Evolutionary conservation across 2,113 vertebrate genomes (phyloP), one percentile per base, ranked within the genome.

Genomic region (Turnix velox): DNA sequence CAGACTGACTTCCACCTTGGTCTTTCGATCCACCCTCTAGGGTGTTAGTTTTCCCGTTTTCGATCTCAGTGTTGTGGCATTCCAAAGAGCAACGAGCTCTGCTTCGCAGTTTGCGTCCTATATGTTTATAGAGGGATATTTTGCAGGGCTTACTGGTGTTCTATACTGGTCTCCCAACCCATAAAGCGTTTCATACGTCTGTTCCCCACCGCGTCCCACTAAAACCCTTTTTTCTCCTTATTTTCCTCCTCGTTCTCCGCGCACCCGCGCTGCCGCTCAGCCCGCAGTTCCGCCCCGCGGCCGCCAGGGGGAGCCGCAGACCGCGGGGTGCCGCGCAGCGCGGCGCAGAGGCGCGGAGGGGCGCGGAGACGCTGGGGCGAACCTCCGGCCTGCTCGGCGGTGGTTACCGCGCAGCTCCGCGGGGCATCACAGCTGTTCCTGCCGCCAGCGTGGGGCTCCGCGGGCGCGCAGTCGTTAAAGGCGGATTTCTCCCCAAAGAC

Each of bases 241-340:
- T 51, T 61, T 51, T 66, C 69, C 6, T 3, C 57, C 27, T 35
- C 3, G 31, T 35, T n/a, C 14, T 31, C 2, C 58, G 24, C 87
- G 33, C 49, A 8, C 13, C 31, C 19, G 39, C 35, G 28, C 16
- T 7, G 8, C 39, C 27, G 22, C 17, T n/a, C 12, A 2, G 27
- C 4, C 72, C 84, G 97, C 86, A 18, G 62, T 51, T 17, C 59
- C 9, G 1, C 1, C 0, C 0, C 14, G 9, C 3, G 12, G 23
- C 96, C 97, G 88, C 97, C 40, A 93, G 97, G 96, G 96, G 97
- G 97, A 69, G 95, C 93, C 96, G 94, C 95, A 98, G 97, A 95
- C 97, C 52, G 96, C 71, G 93, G 94, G 77, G 85, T 18, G 48
- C 31, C 24, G 57, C n/a, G 35, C 33, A n/a, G 23, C 4, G 46